Conservation (phyloP, 2,113 vertebrate species). For the Nesospiza acunhae region DNA sequence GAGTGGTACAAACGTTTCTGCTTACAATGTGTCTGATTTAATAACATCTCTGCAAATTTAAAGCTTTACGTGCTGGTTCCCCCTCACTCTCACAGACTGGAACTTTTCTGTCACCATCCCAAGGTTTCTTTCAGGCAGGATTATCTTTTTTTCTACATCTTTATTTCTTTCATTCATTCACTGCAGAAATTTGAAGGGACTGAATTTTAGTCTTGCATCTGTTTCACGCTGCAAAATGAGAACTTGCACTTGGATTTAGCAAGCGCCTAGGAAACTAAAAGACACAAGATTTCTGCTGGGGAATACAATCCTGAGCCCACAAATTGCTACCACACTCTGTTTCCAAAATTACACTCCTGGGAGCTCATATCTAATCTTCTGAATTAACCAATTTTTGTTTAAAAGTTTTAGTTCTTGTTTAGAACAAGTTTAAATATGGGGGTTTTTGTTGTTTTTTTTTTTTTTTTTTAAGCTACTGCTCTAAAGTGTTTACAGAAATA, state of each 20-base stretch:
- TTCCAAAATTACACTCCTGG: background rate
- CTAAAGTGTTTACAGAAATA: background rate
- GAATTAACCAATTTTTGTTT: background rate
- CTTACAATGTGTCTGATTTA: slow-evolving; percentile 58
- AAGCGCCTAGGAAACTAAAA: background rate
- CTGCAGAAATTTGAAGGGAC: background rate
- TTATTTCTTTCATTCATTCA: slow-evolving; percentile 4
- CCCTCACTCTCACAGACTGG: background rate
- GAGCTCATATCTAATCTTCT: background rate
- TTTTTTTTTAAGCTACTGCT: background rate
- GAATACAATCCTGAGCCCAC: background rate
- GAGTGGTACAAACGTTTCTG: slow-evolving; percentile 3
- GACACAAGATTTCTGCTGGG: background rate
- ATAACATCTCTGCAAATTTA: slow-evolving; percentile 57
- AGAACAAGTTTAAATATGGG: background rate
- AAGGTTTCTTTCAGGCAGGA: slow-evolving; percentile 53
- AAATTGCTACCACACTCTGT: background rate
- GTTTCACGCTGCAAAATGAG: background rate
- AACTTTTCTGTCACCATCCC: slow-evolving; percentile 24
- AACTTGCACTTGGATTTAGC: background rate
- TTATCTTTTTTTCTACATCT: slow-evolving; percentile 35
- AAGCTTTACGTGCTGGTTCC: slow-evolving; percentile 22
- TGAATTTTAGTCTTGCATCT: background rate
- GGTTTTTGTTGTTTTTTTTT: too few relatives aligned
- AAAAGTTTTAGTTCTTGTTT: background rate